Conservation (phyloP, 1,140 invertebrate species). For the Trichogramma pretiosum region DNA sequence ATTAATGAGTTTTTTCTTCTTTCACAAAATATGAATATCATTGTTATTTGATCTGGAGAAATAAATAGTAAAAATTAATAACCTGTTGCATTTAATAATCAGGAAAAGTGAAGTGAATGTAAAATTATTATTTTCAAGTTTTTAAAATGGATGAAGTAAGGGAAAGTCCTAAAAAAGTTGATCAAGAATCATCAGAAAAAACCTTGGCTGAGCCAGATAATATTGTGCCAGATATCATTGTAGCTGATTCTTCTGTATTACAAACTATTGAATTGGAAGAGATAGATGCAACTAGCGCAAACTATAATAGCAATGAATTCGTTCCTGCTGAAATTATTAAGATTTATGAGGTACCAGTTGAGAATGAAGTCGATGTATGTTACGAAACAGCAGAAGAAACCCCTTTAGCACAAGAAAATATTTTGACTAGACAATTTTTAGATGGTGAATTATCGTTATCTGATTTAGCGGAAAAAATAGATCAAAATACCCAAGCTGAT, state of each 20-base stretch:
- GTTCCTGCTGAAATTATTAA: slow-evolving; percentile 36
- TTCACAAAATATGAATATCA: no score
- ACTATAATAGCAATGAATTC: slow-evolving; percentile 36
- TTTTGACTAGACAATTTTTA: slow-evolving; percentile 57
- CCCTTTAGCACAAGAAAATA: slow-evolving; percentile 41
- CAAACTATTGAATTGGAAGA: slow-evolving; percentile 40
- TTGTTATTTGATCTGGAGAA: no score
- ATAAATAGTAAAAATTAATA: neutral
- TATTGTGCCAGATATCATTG: neutral
- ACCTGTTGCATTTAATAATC: neutral
- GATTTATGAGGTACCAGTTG: slow-evolving; percentile 25
- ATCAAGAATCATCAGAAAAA: neutral
- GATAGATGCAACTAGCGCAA: slow-evolving; percentile 30
- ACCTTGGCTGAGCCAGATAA: no score
- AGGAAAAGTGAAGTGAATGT: neutral
- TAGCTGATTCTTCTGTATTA: slow-evolving; percentile 19
- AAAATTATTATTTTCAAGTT: neutral
- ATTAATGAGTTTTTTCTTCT: no score
- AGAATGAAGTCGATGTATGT: slow-evolving; percentile 2
- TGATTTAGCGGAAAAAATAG: slow-evolving; percentile 50
- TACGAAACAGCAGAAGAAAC: slow-evolving; percentile 17
- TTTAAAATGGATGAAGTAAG: neutral
- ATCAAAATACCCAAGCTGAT: slow-evolving; percentile 30
- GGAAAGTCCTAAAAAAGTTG: neutral
- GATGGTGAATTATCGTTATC: slow-evolving; percentile 60